Evolutionary conservation across 2,888 invertebrate genomes (phyloP), one percentile per base, ranked within the genome.

Genomic region (Drosophila atroscutellata): DNA sequence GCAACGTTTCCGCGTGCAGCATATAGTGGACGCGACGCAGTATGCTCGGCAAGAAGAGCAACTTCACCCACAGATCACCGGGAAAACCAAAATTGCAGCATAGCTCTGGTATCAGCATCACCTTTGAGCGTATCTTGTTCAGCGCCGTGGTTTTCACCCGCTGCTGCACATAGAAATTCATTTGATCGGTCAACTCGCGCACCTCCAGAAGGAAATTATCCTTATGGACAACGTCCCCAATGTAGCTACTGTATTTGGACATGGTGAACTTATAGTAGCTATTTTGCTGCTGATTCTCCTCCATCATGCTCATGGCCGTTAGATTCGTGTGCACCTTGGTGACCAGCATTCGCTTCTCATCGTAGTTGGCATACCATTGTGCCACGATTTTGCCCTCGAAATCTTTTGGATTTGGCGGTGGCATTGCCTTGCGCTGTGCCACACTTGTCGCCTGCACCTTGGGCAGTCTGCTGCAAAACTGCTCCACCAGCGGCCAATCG

Each of bases 31-130:
- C 34, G 91, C 99, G 95, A 90, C 98, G 97, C 36, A 99, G 90
- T 66, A 98, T 95, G 26, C 97, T 96, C 0, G 99, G 99, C 65
- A 99, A 91, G 61, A 97, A 94, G 2, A 95, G 95, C 0, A 97
- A 96, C 92, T 99, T 98, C 28, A 97, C 94, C 97, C 98, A 99
- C 70, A 98, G 94, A 15, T 96, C 93, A 24, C 95, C 94, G 0
- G 97, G 96, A 90, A 95, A 97, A 0, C 94, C 94, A 75, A 95
- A 95, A 86, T 94, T 95, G 32, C 95, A 94, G 90, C 98, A 97
- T 75, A 98, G 94, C 93, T 99, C 99, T 0, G 99, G 98, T 15
- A 99, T 95, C 51, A 99, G 94, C 66, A 96, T 94, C 80, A 97
- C 95, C 0, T 70, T 92, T 89, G 79, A 95, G 2, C 81, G 75